phyloP scores from a whole-genome alignment of 2,113 vertebrate species.

The Climacteris rufus region DNA sequence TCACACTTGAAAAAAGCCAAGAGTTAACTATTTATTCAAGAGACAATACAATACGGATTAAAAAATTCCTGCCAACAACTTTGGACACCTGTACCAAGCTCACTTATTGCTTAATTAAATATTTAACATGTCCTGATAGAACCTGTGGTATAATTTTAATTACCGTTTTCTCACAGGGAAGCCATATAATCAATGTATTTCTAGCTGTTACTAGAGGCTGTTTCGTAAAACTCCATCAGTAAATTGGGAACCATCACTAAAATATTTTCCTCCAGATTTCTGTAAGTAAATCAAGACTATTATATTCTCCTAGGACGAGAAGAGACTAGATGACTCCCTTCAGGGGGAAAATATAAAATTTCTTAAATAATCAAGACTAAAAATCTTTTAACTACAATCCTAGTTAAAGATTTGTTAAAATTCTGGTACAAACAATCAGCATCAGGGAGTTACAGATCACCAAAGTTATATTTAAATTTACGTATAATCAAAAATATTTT shows the following conservation, averaged over 20 bases:
- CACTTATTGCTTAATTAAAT: conserved; percentile 59
- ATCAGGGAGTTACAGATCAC: background rate
- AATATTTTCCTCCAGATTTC: conserved; percentile 47
- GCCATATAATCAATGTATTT: conserved; percentile 55
- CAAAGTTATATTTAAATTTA: background rate
- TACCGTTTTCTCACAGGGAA: conserved; percentile 65
- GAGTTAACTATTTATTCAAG: conserved; percentile 39
- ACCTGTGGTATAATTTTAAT: conserved; percentile 63
- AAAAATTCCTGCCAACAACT: conserved; percentile 36
- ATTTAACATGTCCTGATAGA: conserved; percentile 66
- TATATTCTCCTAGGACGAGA: background rate
- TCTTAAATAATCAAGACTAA: background rate
- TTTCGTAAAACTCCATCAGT: conserved; percentile 36
- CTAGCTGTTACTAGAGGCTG: conserved; percentile 50
- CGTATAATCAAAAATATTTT: background rate
- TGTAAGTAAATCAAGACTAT: conserved; percentile 27
- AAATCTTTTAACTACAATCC: background rate
- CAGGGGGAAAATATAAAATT: background rate
- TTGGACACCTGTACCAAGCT: conserved; percentile 35
- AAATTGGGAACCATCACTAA: conserved; percentile 34
- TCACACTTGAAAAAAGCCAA: background rate
- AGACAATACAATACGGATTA: conserved; percentile 14
- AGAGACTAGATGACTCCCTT: background rate
- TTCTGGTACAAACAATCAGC: background rate
- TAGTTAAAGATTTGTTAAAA: background rate